Conservation (phyloP, 2,113 vertebrate species). For the Aphelocoma coerulescens region DNA sequence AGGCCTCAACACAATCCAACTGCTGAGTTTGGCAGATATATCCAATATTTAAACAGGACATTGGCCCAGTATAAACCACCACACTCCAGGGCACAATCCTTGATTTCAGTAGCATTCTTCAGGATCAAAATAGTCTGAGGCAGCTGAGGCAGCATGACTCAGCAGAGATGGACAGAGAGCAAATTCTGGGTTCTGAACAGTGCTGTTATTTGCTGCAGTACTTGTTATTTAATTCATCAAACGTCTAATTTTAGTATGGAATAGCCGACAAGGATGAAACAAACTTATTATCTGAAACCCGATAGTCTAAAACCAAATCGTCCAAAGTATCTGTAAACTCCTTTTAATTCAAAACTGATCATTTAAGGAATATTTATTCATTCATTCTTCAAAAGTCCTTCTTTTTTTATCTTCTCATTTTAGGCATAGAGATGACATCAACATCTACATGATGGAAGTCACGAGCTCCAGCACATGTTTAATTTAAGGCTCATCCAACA, state of each 20-base stretch:
- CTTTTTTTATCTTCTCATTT: conserved; percentile 21
- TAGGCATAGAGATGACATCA: conserved; percentile 13
- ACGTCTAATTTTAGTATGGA: background rate
- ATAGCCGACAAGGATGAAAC: background rate
- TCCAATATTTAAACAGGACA: background rate
- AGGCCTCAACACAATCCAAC: background rate
- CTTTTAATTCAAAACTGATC: background rate
- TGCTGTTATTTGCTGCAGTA: background rate
- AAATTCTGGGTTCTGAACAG: background rate
- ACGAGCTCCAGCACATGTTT: conserved; percentile 14
- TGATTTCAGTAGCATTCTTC: background rate
- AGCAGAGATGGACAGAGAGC: background rate
- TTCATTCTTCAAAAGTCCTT: background rate
- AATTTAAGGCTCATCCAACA: conserved; percentile 36
- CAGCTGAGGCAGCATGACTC: background rate
- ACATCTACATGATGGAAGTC: conserved; percentile 25
- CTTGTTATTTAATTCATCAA: background rate
- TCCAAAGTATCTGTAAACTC: background rate
- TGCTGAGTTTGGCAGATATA: background rate
- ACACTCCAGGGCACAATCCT: background rate
- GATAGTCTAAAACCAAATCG: background rate
- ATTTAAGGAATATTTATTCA: conserved; percentile 5
- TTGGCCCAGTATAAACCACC: background rate
- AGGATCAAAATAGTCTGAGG: background rate
- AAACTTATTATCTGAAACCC: background rate